Evolutionary conservation across 2,888 invertebrate genomes (phyloP), one percentile per base, ranked within the genome.

Genomic region (Troides helena): DNA sequence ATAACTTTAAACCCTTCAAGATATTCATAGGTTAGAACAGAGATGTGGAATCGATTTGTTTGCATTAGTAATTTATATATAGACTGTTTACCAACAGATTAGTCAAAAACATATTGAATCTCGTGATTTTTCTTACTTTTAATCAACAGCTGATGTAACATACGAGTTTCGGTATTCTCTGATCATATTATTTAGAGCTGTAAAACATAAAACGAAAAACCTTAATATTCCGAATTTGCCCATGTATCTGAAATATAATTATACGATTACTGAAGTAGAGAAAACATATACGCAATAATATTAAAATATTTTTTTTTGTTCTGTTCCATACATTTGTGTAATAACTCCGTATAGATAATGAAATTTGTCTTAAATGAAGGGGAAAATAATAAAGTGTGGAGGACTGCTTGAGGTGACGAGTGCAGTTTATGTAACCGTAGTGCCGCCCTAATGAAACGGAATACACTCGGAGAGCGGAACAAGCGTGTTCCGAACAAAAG

Each of bases 401-500:
- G 39, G 39, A n/a, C 5, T 53, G 53, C 50, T 63, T 79, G 76
- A 78, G 74, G 76, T 72, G 68, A 75, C 62, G 71, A 74, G 73
- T 73, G 74, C 79, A 81, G 81, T 82, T 83, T 80, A 80, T 81
- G 85, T 78, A 79, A 84, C 80, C 81, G 80, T 80, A 80, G 79
- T 77, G 75, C 74, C 76, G 75, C 77, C 80, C 80, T 80, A 84
- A 86, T 84, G 85, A 86, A 87, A 85, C 81, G 81, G 82, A 85
- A 86, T 85, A 81, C 80, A 84, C 83, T 82, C 77, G 83, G 84
- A 83, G 82, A 81, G 81, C 85, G 84, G 84, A 87, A 86, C 84
- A 85, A 84, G 80, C 83, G 79, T 82, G 80, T 79, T 79, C 78
- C 76, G 81, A 86, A 89, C 89, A 90, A 90, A 89, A 90, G 90